Evolutionary conservation across 2,888 invertebrate genomes (phyloP).

Genomic region (Drosophila melanosoma): DNA sequence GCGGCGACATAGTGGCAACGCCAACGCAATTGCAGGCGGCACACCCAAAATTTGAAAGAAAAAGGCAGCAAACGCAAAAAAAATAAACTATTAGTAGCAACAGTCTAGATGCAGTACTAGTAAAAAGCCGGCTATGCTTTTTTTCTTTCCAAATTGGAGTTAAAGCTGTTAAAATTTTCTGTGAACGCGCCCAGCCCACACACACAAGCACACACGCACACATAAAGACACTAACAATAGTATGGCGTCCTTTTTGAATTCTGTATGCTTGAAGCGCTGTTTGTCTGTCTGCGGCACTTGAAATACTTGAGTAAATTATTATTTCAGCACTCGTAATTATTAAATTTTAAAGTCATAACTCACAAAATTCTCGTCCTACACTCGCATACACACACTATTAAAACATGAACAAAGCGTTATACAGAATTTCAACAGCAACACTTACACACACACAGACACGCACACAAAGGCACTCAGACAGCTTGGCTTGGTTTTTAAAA

Average conservation of each 20-base stretch:
- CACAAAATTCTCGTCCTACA: slow-evolving; percentile 54
- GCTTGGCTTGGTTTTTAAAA: slow-evolving; percentile 70
- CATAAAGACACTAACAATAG: slow-evolving; percentile 37
- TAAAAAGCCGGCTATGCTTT: slow-evolving; percentile 6
- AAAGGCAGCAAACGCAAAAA: slow-evolving; percentile 52
- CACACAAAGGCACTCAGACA: slow-evolving; percentile 67
- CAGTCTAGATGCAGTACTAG: neutral
- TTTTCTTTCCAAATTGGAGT: neutral
- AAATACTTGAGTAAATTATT: slow-evolving; percentile 19
- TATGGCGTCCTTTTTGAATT: slow-evolving; percentile 75
- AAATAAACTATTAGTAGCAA: slow-evolving; percentile 43
- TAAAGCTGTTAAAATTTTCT: slow-evolving; percentile 26
- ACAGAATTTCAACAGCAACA: slow-evolving; percentile 77
- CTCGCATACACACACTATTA: slow-evolving; percentile 56
- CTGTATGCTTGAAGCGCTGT: slow-evolving; percentile 10
- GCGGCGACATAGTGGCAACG: slow-evolving; percentile 80
- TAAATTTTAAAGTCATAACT: slow-evolving; percentile 46
- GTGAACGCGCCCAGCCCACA: slow-evolving; percentile 36
- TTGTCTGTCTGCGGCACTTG: slow-evolving; percentile 45
- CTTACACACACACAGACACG: slow-evolving; percentile 42
- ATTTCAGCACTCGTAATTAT: slow-evolving; percentile 14
- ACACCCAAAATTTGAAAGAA: slow-evolving; percentile 79
- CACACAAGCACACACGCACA: slow-evolving; percentile 39
- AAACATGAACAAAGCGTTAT: slow-evolving; percentile 72
- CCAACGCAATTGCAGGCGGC: slow-evolving; percentile 78